Evolutionary conservation across 2,888 invertebrate species (phyloP).

Genomic region (Eilema sororculum): DNA sequence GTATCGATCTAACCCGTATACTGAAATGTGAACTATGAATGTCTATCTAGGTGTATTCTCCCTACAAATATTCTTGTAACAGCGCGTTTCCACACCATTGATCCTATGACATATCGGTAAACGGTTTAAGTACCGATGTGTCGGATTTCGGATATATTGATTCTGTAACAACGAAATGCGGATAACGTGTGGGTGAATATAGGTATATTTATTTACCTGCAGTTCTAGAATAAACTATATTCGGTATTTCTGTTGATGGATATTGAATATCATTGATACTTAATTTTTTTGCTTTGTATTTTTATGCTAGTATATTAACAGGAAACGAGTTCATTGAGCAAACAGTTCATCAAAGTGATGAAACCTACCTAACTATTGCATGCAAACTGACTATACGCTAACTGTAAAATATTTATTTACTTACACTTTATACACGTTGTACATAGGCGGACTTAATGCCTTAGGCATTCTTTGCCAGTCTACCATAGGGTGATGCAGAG

Average conservation of each 20-base stretch:
- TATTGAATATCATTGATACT: not conserved
- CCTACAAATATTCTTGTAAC: slow-evolving; percentile 4
- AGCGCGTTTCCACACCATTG: slow-evolving; percentile 13
- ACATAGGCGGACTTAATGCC: too few species aligned
- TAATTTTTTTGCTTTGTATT: too few species aligned
- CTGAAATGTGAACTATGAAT: not conserved
- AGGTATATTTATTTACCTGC: not conserved
- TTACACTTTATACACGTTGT: too few species aligned
- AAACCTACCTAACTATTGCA: too few species aligned
- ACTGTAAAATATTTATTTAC: too few species aligned
- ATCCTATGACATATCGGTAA: slow-evolving; percentile 16
- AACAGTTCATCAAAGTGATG: too few species aligned
- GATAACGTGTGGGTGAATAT: not conserved
- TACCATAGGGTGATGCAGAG: too few species aligned
- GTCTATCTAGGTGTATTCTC: not conserved
- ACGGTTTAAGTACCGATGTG: slow-evolving; percentile 11
- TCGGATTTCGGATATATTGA: slow-evolving; percentile 9
- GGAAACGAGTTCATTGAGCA: not conserved
- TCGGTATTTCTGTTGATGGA: too few species aligned
- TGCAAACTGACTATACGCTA: too few species aligned
- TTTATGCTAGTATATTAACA: not conserved
- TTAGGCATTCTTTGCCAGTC: too few species aligned
- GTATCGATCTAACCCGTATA: not conserved
- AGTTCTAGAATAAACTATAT: not conserved
- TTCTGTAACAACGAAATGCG: not conserved